These are phyloP conservation scores for Enteromius fasciolatus DNA, from an alignment of 2,797 vertebrate genomes.

Conservation along the genomic window DNA sequence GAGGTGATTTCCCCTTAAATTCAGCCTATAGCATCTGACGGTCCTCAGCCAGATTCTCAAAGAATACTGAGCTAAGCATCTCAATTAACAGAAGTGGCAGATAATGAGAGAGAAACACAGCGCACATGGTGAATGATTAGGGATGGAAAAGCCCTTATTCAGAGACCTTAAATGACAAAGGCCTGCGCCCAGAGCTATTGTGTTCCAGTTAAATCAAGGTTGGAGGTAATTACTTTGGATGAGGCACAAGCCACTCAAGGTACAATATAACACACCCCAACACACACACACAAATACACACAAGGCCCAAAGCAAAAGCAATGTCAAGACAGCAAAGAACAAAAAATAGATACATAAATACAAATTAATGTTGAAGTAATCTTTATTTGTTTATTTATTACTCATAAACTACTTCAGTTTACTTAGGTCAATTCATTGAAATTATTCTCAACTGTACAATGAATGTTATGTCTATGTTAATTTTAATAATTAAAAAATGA, in stretches of 20 bases:
- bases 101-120: constrained; percentile 47
- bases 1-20: constrained; percentile 2
- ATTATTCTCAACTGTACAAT: neutral
- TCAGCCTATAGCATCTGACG: neutral
- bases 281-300: neutral
- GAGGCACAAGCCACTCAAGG: constrained; percentile 35
- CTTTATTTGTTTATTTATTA: neutral
- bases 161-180: constrained; percentile 28
- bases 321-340: neutral
- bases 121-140: constrained; percentile 39
- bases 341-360: too few relatives aligned
- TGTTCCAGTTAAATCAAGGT: constrained; percentile 50
- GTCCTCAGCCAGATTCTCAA: constrained; percentile 16
- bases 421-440: neutral
- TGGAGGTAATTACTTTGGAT: constrained; percentile 50
- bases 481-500: neutral
- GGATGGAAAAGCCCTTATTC: constrained; percentile 31
- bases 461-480: neutral
- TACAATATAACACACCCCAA: constrained; percentile 26
- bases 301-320: neutral
- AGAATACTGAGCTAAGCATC: constrained; percentile 38
- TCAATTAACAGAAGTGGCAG: constrained; percentile 52
- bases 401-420: neutral
- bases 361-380: neutral
- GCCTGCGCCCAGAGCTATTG: constrained; percentile 36